phyloP scores from a whole-genome alignment of 1,140 invertebrate species.

The Zaprionus gabonicus region DNA sequence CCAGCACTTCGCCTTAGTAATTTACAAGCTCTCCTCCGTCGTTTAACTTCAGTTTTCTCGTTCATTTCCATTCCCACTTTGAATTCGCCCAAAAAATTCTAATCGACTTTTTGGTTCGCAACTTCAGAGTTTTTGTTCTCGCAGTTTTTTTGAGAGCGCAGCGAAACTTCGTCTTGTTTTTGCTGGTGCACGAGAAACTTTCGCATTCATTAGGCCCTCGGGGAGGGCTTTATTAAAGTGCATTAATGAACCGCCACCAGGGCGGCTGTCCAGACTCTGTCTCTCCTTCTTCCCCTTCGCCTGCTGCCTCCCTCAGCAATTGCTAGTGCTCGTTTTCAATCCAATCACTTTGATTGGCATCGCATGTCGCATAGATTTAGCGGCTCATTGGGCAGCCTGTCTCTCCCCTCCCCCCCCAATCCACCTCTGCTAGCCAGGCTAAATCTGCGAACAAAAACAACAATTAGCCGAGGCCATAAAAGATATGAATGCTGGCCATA shows the following conservation, averaged over 20 bases:
- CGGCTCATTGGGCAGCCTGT: slow-evolving; percentile 64
- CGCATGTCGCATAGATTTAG: slow-evolving; percentile 80
- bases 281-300: not conserved
- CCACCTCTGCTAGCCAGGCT: not conserved
- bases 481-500: slow-evolving; percentile 59
- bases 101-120: slow-evolving; percentile 15
- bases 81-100: slow-evolving; percentile 20
- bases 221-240: slow-evolving; percentile 56
- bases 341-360: slow-evolving; percentile 77
- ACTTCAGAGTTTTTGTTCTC: too few relatives aligned
- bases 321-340: slow-evolving; percentile 6
- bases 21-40: not conserved
- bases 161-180: slow-evolving; percentile 26
- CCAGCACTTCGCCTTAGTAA: not conserved
- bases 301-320: not conserved
- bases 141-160: not conserved
- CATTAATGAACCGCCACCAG: slow-evolving; percentile 66
- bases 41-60: not conserved
- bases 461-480: slow-evolving; percentile 74
- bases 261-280: not conserved
- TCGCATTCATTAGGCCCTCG: slow-evolving; percentile 52
- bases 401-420: not conserved
- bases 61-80: not conserved
- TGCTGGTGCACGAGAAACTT: slow-evolving; percentile 38
- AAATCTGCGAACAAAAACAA: slow-evolving; percentile 46